phyloP scores from a whole-genome alignment of 2,888 invertebrate species.

The Drosophila quasianomalipes region DNA sequence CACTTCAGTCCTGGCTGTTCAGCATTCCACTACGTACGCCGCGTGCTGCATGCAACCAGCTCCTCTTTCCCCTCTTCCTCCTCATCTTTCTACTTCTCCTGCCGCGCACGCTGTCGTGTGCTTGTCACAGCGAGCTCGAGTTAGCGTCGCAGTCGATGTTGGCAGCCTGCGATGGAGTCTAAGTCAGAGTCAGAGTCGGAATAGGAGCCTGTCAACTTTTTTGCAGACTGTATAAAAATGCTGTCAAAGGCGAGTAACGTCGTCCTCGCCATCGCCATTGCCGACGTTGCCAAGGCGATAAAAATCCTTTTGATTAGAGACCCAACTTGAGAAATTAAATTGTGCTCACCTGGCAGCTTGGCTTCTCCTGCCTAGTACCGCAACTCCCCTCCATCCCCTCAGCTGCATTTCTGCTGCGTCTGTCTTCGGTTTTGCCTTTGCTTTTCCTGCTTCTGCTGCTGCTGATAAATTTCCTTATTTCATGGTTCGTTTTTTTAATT shows the following conservation, averaged over 20 bases:
- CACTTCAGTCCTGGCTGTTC: constrained; percentile 67
- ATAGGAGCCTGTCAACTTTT: constrained; percentile 53
- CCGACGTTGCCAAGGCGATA: constrained; percentile 65
- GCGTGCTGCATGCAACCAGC: constrained; percentile 67
- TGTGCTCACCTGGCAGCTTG: constrained; percentile 76
- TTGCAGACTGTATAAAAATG: constrained; percentile 55
- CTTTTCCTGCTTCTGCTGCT: constrained; percentile 42
- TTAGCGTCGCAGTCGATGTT: constrained; percentile 22
- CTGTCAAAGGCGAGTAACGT: constrained; percentile 65
- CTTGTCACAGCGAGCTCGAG: constrained; percentile 49
- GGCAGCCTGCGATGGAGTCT: constrained; percentile 6
- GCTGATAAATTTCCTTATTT: constrained; percentile 80
- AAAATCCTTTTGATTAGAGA: constrained; percentile 81
- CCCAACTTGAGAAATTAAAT: constrained; percentile 80
- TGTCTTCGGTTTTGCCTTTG: constrained; percentile 47
- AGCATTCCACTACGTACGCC: constrained; percentile 31
- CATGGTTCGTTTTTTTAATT: constrained; percentile 80
- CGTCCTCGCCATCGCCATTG: neutral
- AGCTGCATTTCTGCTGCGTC: constrained; percentile 64
- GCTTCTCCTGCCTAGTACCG: constrained; percentile 21
- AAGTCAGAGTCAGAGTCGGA: constrained; percentile 29
- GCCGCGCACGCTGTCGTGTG: constrained; percentile 35
- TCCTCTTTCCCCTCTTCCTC: constrained; percentile 10
- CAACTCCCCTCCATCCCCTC: neutral
- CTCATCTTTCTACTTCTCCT: neutral